Percentiles rank a stretch among this genome's conserved stretches.
Conservation (phyloP, 1,140 invertebrate genomes). For the Pteromalus puparum region DNA sequence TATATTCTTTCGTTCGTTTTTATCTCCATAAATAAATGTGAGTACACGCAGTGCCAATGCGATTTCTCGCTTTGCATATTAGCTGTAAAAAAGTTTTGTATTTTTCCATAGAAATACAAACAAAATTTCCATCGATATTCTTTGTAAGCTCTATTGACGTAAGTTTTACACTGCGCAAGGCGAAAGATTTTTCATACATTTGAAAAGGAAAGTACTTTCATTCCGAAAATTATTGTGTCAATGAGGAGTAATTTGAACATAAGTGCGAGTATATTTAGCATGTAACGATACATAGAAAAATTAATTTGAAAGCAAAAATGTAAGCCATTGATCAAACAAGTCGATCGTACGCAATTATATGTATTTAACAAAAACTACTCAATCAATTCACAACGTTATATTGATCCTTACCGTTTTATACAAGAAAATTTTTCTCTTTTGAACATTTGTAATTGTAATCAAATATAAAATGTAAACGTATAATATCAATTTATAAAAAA, state of each 20-base stretch:
- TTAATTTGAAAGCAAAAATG: not conserved
- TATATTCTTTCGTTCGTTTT: not conserved
- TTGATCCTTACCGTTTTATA: conserved; percentile 6
- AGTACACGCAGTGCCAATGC: conserved; percentile 5
- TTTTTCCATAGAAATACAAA: not conserved
- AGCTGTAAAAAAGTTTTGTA: too few species aligned
- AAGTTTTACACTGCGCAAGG: not conserved
- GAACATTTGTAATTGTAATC: not conserved
- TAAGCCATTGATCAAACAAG: not conserved
- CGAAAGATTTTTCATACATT: not conserved
- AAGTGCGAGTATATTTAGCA: conserved; percentile 30
- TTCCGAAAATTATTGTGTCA: conserved; percentile 4
- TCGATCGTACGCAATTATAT: not conserved
- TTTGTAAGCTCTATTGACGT: not conserved
- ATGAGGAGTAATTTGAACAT: not conserved
- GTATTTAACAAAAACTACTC: not conserved
- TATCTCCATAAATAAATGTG: not conserved
- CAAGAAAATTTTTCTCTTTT: not conserved
- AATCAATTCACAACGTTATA: not conserved
- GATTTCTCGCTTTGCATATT: not conserved
- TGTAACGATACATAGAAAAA: conserved; percentile 25
- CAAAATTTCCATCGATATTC: not conserved
- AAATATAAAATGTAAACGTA: not conserved
- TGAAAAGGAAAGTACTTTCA: not conserved
- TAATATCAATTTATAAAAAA: not conserved